Percentiles rank a stretch among this genome's conserved stretches.
These are phyloP conservation scores for Drosophila navojoa DNA, from an alignment of 1,140 invertebrate species.

Conservation along the genomic window DNA sequence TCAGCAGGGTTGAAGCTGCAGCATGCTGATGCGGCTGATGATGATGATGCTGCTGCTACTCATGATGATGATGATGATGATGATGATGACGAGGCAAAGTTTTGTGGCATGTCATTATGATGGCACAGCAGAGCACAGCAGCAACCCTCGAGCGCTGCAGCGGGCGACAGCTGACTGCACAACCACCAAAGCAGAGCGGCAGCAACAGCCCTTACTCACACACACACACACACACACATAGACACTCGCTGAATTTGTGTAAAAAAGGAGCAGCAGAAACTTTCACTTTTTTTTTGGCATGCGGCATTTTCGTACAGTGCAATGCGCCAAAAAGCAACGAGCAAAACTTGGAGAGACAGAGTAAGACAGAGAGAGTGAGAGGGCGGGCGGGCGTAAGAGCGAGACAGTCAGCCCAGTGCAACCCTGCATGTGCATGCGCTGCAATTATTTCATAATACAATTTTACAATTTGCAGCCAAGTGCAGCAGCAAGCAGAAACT, in stretches of 20 bases:
- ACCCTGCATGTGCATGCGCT: conserved; percentile 33
- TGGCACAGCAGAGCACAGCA: conserved; percentile 22
- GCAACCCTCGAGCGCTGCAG: conserved; percentile 72
- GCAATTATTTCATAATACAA: conserved; percentile 61
- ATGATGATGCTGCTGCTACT: background rate
- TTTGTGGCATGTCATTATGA: conserved; percentile 70
- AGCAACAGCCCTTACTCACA: conserved; percentile 28
- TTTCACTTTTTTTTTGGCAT: conserved; percentile 78
- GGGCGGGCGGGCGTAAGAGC: background rate
- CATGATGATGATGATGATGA: conserved; percentile 37
- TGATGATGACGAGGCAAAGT: conserved; percentile 40
- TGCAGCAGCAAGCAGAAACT: conserved; percentile 47
- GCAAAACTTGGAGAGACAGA: conserved; percentile 15
- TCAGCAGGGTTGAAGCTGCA: conserved; percentile 51
- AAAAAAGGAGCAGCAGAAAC: conserved; percentile 73
- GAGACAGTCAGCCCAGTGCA: conserved; percentile 10
- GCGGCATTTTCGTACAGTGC: conserved; percentile 75
- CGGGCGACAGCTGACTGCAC: conserved; percentile 40
- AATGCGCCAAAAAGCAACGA: conserved; percentile 71
- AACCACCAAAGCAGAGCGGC: conserved; percentile 33
- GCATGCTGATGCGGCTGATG: conserved; percentile 29
- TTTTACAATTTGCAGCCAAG: conserved; percentile 42
- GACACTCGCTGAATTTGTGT: conserved; percentile 1
- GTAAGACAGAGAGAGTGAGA: background rate
- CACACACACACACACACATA: conserved; percentile 34